phyloP scores from a whole-genome alignment of 2,113 vertebrate species.

The Phodopus roborovskii region DNA sequence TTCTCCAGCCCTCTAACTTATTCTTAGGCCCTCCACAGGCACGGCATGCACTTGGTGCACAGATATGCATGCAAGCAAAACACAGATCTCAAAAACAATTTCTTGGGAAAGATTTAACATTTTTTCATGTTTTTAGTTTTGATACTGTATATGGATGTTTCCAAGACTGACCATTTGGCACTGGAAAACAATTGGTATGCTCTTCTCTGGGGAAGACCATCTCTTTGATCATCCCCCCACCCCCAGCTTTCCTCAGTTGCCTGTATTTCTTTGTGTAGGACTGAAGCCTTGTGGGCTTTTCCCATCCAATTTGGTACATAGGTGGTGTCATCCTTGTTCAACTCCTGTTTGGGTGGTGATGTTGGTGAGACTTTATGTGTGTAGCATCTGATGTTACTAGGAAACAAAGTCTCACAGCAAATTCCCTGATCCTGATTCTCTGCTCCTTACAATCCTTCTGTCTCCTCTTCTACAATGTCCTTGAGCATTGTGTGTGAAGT shows the following conservation, averaged over 20 bases:
- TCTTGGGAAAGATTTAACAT: neutral
- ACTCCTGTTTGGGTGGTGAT: neutral
- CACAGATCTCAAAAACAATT: neutral
- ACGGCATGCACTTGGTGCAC: too few relatives aligned
- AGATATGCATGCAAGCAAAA: neutral
- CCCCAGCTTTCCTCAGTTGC: too few relatives aligned
- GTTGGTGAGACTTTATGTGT: neutral
- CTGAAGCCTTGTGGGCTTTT: neutral
- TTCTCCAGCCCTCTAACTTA: too few relatives aligned
- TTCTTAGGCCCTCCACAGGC: neutral
- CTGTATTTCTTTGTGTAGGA: neutral
- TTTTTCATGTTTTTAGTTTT: neutral
- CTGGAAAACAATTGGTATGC: neutral
- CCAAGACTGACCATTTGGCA: neutral
- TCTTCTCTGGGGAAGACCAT: neutral
- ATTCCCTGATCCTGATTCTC: too few relatives aligned
- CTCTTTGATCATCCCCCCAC: neutral
- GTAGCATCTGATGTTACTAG: neutral
- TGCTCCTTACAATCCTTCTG: neutral
- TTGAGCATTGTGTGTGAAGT: neutral
- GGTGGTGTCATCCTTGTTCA: neutral
- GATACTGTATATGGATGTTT: neutral
- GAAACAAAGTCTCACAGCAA: neutral
- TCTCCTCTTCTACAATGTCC: neutral
- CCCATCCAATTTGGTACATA: neutral